These are phyloP conservation scores for Zeus faber DNA, from an alignment of 2,113 vertebrate species.

Conservation along the genomic window DNA sequence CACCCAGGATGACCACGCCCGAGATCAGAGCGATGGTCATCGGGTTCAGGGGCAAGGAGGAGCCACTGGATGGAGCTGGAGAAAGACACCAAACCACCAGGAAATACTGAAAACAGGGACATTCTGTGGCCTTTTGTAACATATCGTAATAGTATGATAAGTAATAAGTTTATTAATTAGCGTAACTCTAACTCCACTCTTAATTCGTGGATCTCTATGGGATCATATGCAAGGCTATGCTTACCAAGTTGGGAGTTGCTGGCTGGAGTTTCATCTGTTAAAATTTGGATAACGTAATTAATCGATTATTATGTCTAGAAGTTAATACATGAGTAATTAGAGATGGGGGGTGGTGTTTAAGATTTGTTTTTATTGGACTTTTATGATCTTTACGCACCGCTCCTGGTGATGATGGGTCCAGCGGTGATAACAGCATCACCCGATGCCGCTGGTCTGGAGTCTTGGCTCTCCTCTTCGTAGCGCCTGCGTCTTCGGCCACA, in stretches of 20 bases:
- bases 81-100: conserved; percentile 11
- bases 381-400: no score
- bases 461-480: conserved; percentile 67
- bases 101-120: conserved; percentile 18
- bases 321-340: no score
- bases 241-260: conserved; percentile 95
- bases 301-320: no score
- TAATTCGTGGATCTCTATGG: not conserved
- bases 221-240: conserved; percentile 24
- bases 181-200: no score
- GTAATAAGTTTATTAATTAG: no score
- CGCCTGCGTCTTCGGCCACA: conserved; percentile 86
- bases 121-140: not conserved
- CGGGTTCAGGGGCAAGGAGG: conserved; percentile 76
- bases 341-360: no score
- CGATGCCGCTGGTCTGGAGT: conserved; percentile 64
- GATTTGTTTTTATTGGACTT: no score
- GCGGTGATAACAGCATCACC: conserved; percentile 89
- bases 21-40: conserved; percentile 86
- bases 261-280: conserved; percentile 88
- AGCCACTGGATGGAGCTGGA: conserved; percentile 60
- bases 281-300: conserved; percentile 19
- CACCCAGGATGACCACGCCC: conserved; percentile 82
- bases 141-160: not conserved
- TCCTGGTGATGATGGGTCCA: conserved; percentile 93